Evolutionary conservation across 1,140 invertebrate genomes (phyloP), one percentile per base, ranked within the genome.

Genomic region (Rhizoglyphus robini): DNA sequence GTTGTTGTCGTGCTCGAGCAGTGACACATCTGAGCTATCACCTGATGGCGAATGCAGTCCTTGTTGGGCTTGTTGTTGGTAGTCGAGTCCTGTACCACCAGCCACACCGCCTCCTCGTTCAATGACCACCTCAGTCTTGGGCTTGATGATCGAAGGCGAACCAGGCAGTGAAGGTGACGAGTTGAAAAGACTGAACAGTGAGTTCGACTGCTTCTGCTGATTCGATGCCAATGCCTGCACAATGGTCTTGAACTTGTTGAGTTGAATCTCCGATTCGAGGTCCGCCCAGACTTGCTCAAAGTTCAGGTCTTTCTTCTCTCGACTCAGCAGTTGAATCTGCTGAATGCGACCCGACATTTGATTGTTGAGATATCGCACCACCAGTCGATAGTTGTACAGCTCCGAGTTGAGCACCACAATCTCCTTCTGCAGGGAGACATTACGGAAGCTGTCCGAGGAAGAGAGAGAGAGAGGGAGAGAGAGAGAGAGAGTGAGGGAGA

Each of bases 301-400:
- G 69, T 89, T 86, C 20, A 82, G 81, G n/a, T 84, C 82, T 79
- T 86, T 83, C 75, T 87, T 82, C 68, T 87, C 79, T 69, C 79
- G 72, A 68, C 80, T 83, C 41, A 90, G 76, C n/a, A 91, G 74
- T 74, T 91, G 88, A 68, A 91, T 81, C 74, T 90, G 88, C 72
- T 90, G 88, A 74, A 90, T 90, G 70, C 88, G 82, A 60, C 88
- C 88, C 29, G 88, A 87, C 32, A 90, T 73, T 74, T 90, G 88
- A 75, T 90, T 90, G 72, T 90, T 87, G 60, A 90, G 76, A 75
- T 90, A 90, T 74, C 88, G 88, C 15, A 88, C 86, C 20, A 88
- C 87, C 62, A 91, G 75, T 70, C 86, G 81, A 18, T 88, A 86
- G 48, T 86, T 87, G 73, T 85, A 89, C 0, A 90, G 82, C 77